Evolutionary conservation across 2,113 vertebrate species (phyloP), one percentile per base, ranked within the genome.

Genomic region (Ailurus styani): DNA sequence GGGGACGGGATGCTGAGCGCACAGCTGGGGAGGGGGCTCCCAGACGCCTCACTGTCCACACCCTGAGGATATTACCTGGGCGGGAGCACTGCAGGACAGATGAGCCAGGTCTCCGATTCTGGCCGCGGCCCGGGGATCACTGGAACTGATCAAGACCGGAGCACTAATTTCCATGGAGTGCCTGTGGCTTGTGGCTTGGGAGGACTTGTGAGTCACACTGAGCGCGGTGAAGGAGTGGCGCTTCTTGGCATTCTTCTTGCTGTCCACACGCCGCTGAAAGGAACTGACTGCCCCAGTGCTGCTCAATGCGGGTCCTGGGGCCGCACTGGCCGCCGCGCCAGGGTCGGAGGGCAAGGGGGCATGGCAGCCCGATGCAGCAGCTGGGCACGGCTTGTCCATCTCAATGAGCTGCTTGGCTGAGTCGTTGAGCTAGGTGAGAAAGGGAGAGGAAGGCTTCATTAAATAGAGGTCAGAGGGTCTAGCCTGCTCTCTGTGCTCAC

Each of bases 91-190:
- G 97, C 99, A 99, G 85, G 99, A 99, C 95, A 99, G 99, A 73
- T 99, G 99, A 29, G 98, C 95, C 73, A 98, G 97, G 81, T 99
- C 99, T 85, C 99, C 99, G 0, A 99, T 99, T 98, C 99, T 99
- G 97, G 99, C 99, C 0, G 99, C 99, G 0, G 99, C 99, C 66
- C 99, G 99, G 0, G 99, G 99, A 96, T 99, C 99, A 0, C 99
- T 99, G 94, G 99, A 99, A 98, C 99, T 99, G 99, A 99, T 99
- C 97, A 99, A 99, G 45, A 99, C 99, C 0, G 99, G 99, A 18
- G 99, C 99, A 0, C 99, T 99, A 98, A 99, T 99, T 98, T 99
- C 99, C 99, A 99, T 99, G 97, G 99, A 99, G 98, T 99, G 99
- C 94, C 99, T 99, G 98, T 99, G 99, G 98, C 99, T 99, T 93